Conservation (phyloP, 2,797 vertebrate species). For the Rhincodon typus region DNA sequence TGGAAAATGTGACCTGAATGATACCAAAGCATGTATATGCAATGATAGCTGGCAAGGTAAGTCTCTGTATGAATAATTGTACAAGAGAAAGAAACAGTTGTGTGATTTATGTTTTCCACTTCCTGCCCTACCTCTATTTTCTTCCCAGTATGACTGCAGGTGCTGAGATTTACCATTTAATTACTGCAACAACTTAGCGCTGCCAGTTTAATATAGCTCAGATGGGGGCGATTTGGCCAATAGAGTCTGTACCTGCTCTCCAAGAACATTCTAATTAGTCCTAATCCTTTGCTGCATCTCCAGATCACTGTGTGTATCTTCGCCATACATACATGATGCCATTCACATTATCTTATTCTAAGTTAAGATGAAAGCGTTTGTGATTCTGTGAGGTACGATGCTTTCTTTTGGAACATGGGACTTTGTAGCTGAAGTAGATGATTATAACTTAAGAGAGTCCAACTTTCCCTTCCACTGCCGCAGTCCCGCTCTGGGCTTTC, state of each 20-base stretch:
- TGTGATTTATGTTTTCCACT: not conserved
- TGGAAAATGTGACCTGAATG: slow-evolving; percentile 61
- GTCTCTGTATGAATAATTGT: slow-evolving; percentile 37
- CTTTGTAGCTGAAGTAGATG: too few species aligned
- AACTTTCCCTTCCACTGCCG: too few species aligned
- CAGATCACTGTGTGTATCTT: not conserved
- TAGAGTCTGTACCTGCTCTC: too few species aligned
- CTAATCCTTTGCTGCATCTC: not conserved
- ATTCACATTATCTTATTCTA: too few species aligned
- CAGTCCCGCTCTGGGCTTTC: too few species aligned
- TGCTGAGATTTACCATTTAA: not conserved
- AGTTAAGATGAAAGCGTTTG: too few species aligned
- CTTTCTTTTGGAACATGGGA: too few species aligned
- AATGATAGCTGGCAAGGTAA: slow-evolving; percentile 79
- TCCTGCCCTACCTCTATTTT: not conserved
- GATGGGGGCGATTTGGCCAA: not conserved
- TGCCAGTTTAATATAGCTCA: not conserved
- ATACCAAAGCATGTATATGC: slow-evolving; percentile 65
- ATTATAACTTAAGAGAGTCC: too few species aligned
- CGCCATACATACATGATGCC: not conserved
- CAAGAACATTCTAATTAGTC: not conserved
- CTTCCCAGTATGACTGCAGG: not conserved
- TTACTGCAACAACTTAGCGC: not conserved
- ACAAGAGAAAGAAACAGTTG: not conserved
- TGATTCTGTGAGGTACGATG: too few species aligned